Evolutionary conservation across 2,888 invertebrate species (phyloP), one percentile per base, ranked within the genome.

Genomic region (Eupeodes luniger): DNA sequence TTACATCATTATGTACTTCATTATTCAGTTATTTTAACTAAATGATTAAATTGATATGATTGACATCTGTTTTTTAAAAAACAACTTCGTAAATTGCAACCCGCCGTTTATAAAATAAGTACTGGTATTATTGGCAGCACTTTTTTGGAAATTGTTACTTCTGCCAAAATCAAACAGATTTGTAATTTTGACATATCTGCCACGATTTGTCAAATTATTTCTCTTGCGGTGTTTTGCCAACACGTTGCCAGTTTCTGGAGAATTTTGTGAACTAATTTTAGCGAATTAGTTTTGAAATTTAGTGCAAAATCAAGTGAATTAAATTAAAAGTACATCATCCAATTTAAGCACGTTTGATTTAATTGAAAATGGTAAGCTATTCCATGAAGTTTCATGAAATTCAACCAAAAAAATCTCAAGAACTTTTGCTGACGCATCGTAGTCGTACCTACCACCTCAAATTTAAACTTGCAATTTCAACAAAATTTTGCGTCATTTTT

Each of bases 191-290:
- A 70, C 40, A 64, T 62, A 2, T 51, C 44, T 67, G 40, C 44
- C 40, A 70, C 55, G 55, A 40, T 64, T 4, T 87, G 83, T 80
- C 86, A 83, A 70, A 14, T 2, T 19, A 16, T 14, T 72, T 75
- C 70, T 69, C 27, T 75, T 78, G 74, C 81, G 74, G 88, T 67
- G 79, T 81, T 69, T 66, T 88, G 84, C 89, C 89, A 91, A 91
- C 91, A 91, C 91, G 91, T 91, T 91, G 90, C 90, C 85, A 57
- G 77, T 90, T 90, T 83, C 16, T 82, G 10, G 5, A 62, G 51
- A 16, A 10, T 78, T 76, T 53, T 19, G 34, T 16, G 27, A 53
- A 59, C 64, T 12, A 51, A 81, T 51, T 82, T 82, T 76, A 49
- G 27, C 53, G 34, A 55, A 70, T 51, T 55, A 34, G 7, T 11